Conservation (phyloP, 2,888 invertebrate genomes). For the Hypsopygia costalis region DNA sequence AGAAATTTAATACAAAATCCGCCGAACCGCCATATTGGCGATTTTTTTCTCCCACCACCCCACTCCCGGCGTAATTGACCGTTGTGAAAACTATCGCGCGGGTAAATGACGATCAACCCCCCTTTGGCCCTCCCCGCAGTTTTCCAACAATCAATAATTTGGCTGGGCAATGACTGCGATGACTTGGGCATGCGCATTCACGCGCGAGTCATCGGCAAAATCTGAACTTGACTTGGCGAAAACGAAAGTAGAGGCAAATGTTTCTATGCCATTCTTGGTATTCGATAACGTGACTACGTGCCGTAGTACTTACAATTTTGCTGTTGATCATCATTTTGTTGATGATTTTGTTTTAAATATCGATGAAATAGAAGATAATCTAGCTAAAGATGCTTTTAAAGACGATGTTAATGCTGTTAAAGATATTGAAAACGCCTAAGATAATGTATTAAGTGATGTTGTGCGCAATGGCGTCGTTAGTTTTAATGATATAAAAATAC, state of each 20-base stretch:
- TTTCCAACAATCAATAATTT: constrained; percentile 80
- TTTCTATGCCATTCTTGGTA: constrained; percentile 75
- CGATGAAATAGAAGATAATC: neutral
- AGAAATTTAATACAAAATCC: constrained; percentile 73
- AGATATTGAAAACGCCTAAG: neutral
- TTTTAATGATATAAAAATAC: neutral
- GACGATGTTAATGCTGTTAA: neutral
- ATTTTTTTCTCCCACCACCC: constrained; percentile 58
- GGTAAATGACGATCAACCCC: constrained; percentile 62
- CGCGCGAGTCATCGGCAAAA: constrained; percentile 67
- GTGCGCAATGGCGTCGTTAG: neutral
- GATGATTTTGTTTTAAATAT: neutral
- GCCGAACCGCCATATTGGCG: constrained; percentile 66
- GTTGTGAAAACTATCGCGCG: constrained; percentile 78
- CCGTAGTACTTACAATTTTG: constrained; percentile 1
- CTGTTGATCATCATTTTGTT: neutral
- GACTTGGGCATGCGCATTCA: constrained; percentile 70
- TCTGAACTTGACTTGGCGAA: constrained; percentile 79
- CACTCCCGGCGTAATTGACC: constrained; percentile 63
- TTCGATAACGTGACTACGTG: constrained; percentile 25
- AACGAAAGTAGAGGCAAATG: constrained; percentile 75
- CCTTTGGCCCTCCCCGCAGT: constrained; percentile 45
- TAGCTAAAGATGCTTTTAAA: neutral
- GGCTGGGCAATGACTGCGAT: constrained; percentile 80
- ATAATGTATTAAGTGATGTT: neutral